Evolutionary conservation across 1,140 invertebrate genomes (phyloP).

Genomic region (Batillaria attramentaria): DNA sequence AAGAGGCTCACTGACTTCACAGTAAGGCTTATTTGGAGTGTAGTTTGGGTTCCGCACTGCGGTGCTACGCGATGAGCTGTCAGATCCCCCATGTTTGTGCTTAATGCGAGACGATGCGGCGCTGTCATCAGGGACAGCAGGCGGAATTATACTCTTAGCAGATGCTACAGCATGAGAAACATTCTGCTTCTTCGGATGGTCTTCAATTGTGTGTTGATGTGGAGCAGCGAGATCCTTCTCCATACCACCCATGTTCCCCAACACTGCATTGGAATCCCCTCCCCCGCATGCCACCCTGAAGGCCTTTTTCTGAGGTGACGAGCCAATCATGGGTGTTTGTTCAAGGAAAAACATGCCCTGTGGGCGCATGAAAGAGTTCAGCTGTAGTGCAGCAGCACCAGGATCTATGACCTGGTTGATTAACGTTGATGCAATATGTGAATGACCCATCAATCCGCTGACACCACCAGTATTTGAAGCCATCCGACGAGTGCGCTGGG

Average conservation of each 20-base stretch:
- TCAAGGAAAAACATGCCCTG: conserved; percentile 53
- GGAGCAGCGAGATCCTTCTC: no score
- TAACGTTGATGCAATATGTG: no score
- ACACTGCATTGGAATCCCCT: not conserved
- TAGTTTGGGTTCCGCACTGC: conserved; percentile 63
- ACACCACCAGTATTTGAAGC: not conserved
- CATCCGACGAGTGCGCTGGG: not conserved
- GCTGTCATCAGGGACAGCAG: no score
- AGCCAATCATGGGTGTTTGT: conserved; percentile 15
- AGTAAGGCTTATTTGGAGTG: conserved; percentile 64
- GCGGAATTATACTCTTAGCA: no score
- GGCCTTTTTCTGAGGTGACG: not conserved
- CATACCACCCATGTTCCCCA: no score
- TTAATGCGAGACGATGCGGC: no score
- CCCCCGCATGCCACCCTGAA: not conserved
- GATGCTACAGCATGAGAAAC: no score
- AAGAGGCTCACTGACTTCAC: conserved; percentile 50
- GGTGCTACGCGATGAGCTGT: no score
- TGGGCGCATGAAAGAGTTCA: conserved; percentile 66
- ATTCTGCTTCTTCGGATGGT: no score
- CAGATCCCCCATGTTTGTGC: no score
- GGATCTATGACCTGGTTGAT: not conserved
- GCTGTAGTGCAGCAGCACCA: conserved; percentile 37
- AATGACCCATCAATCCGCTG: not conserved
- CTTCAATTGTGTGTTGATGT: no score